Base-by-base conservation (phyloP, 2,797 vertebrate genomes). In the Podarcis siculus region DNA sequence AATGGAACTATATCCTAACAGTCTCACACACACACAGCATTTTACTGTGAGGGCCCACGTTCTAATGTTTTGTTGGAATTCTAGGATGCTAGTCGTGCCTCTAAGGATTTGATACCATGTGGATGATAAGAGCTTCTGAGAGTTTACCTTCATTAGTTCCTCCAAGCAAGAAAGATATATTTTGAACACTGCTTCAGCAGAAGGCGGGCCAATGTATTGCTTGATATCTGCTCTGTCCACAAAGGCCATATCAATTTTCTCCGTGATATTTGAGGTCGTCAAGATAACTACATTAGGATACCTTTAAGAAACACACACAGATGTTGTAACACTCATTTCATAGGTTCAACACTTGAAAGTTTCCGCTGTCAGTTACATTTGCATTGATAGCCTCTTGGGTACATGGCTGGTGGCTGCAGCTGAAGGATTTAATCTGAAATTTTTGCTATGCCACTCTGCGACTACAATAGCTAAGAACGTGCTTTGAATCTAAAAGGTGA, bases 181-280 rank as follows among this genome's bases (percentile, higher is more conserved):
- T 95, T 96, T 98, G 94, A 99, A 99, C 96, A 99, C 98, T 94
- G 98, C 99, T 25, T 97, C 97, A 30, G 96, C 94, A 1, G 98
- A 99, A 0, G 99, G 99, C 0, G 97, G 98, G 30, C 99, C 99
- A 1, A 99, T 98, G 86, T 99, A 99, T 92, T 99, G 98, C 93
- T 98, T 99, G 95, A 99, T 99, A 95, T 99, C 99, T 5, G 99
- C 99, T 94, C 99, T 96, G 96, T 99, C 99, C 94, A 99, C 98
- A 91, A 99, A 99, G 8, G 99, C 99, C 97, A 98, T 94, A 91
- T 99, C 99, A 21, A 99, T 99, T 96, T 98, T 99, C 92, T 99
- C 98, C 0, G 99, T 99, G 94, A 99, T 98, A 82, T 99, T 99
- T 91, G 99, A 99, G 23, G 99, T 99, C 0, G 99, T 99, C 94